Evolutionary conservation across 2,113 vertebrate species (phyloP), one percentile per base, ranked within the genome.

Genomic region (Hydrolagus affinis): DNA sequence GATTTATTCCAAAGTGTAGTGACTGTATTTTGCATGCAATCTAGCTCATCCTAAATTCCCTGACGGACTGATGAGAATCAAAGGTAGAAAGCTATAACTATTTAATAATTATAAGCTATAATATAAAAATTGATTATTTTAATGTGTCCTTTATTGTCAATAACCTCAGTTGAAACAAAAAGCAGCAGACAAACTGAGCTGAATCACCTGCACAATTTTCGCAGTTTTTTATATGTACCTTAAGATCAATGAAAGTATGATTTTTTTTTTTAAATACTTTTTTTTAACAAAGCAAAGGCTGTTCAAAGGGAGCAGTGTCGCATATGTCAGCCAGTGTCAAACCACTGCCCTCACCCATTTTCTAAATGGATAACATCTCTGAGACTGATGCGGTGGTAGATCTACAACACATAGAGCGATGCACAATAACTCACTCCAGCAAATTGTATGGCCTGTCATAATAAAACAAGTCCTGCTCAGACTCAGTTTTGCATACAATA

Each of bases 401-500:
- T 75, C 17, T 56, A 44, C 30, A 17, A 32, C 56, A 32, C 66
- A 75, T 8, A 75, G 56, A 12, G 73, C 73, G 32, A 32, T 8
- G 32, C 8, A 56, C 21, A 75, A 56, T 44, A 75, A 75, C 21
- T 75, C 73, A 75, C 4, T 32, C 23, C 23, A 28, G 23, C 14
- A 72, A 72, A 57, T 75, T 75, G 73, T 56, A 75, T 75, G 21
- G 14, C 9, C 25, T 83, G 60, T 32, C 62, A 32, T 28, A 14
- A 25, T 83, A 83, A 83, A 28, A 60, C 62, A 83, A 30, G 32
- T 15, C 28, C 56, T 59, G 44, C 56, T 25, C 76, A 28, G 59
- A 12, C 78, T 83, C 66, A 17, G 66, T 83, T 83, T 83, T 66
- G 78, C 25, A 83, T 83, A 83, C 28, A 83, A 83, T 66, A 66